phyloP scores from a whole-genome alignment of 2,888 invertebrate genomes.

The Sylvicola cinctus region DNA sequence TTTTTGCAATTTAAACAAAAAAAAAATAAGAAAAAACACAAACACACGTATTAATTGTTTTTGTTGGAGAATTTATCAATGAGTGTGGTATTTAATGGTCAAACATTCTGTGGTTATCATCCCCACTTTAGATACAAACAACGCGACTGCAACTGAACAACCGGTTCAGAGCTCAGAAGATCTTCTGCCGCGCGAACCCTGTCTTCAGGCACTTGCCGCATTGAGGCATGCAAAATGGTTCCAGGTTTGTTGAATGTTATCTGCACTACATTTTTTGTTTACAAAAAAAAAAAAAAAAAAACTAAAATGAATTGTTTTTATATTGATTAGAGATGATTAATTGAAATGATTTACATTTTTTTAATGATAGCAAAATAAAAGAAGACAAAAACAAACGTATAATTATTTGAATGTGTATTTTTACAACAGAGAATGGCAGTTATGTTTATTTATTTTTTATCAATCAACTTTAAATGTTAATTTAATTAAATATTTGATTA shows the following conservation, averaged over 20 bases:
- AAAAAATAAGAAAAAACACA: neutral
- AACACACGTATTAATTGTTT: neutral
- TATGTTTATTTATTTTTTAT: too few species aligned
- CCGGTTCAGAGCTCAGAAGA: conserved; percentile 39
- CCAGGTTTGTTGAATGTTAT: conserved; percentile 53
- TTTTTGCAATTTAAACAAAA: too few species aligned
- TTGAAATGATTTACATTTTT: conserved; percentile 7
- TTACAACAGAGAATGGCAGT: too few species aligned
- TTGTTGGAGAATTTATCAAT: conserved; percentile 5
- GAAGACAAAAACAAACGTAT: conserved; percentile 1
- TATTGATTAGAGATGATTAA: conserved; percentile 8
- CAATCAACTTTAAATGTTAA: too few species aligned
- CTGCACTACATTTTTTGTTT: conserved; percentile 5
- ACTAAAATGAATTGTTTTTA: conserved; percentile 7
- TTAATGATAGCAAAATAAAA: conserved; percentile 1
- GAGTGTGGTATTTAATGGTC: conserved; percentile 31
- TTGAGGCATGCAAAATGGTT: conserved; percentile 99
- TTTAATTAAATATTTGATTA: too few species aligned
- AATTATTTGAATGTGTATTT: neutral
- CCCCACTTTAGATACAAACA: conserved; percentile 33
- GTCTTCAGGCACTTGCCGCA: conserved; percentile 99
- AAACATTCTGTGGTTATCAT: conserved; percentile 48
- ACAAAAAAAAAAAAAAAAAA: conserved; percentile 4
- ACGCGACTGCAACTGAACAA: conserved; percentile 50
- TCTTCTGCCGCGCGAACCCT: conserved; percentile 96